Base-by-base conservation (phyloP, 2,797 vertebrate species). In the Premnoplex brunnescens region DNA sequence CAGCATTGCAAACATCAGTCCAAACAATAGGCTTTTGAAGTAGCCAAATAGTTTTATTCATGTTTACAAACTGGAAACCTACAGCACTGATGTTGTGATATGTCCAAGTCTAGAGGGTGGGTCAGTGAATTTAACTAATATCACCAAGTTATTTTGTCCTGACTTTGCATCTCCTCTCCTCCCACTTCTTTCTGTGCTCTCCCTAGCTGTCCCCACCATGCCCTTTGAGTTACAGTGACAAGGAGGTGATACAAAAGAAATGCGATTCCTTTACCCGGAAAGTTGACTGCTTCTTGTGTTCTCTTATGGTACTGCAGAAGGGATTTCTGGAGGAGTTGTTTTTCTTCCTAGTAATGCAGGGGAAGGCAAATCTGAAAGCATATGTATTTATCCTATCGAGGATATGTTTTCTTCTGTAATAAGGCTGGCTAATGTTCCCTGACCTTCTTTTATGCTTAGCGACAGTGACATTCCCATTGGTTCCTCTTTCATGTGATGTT, bases 401-500 rank as follows among this genome's bases (percentile, higher is more conserved):
- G 76, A 87, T 83, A 63, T 14, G 2, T 41, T 88, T 94, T 71
- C 34, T 89, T 83, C 39, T 80, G 1, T 52, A 41, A 71, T 63
- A 74, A 92, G 46, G 32, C 51, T 92, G 46, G n/a, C 37, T 83
- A 63, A 44, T 63, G 41, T 87, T 89, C 77, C 48, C 54, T 84
- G 84, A 82, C 46, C 46, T 62, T 71, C 71, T 77, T 88, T 89
- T 83, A 80, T 85, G 54, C 48, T 59, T 85, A 81, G 58, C 73
- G 74, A 78, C 58, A 81, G 37, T 83, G 79, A 56, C 87, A 52
- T 89, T 87, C 62, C 88, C 43, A 93, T 85, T 95, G 85, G 85
- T 90, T 96, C 62, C 68, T 79, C 43, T 87, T 96, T 81, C 86
- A 91, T 91, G 59, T 89, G 79, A 94, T 97, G 76, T 76, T 95